Percentiles rank a stretch among this genome's conserved stretches.
Evolutionary conservation across 2,113 vertebrate genomes (phyloP).

Genomic region (Phaethon lepturus): DNA sequence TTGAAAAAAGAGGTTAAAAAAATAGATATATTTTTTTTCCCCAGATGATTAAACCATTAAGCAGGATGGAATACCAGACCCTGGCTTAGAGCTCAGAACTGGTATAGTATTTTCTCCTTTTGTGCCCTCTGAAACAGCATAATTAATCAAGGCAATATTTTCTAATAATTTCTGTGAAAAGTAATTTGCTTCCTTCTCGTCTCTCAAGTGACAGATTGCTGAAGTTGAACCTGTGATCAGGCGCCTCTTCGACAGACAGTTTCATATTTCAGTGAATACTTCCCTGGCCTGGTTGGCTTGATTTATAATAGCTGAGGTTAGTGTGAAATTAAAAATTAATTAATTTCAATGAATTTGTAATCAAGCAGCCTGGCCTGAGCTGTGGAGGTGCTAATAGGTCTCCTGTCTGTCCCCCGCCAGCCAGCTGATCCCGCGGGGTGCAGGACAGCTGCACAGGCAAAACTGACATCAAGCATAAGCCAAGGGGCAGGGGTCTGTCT

Average conservation of each 20-base stretch:
- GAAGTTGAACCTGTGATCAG: constrained; percentile 54
- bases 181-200: constrained; percentile 66
- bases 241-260: constrained; percentile 34
- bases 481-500: constrained; percentile 39
- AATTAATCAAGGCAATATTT: constrained; percentile 71
- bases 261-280: constrained; percentile 60
- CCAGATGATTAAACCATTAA: background rate
- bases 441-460: constrained; percentile 25
- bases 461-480: background rate
- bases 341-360: constrained; percentile 77
- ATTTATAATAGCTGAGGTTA: constrained; percentile 77
- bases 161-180: constrained; percentile 53
- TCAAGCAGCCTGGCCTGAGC: constrained; percentile 54
- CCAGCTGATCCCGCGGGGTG: constrained; percentile 52
- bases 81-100: background rate
- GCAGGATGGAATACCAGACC: background rate
- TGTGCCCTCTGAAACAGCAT: constrained; percentile 26
- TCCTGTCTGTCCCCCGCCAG: constrained; percentile 19
- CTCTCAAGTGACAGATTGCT: constrained; percentile 70
- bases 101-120: background rate
- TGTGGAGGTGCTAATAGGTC: constrained; percentile 68
- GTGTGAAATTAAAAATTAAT: constrained; percentile 82
- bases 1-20: background rate
- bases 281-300: constrained; percentile 58
- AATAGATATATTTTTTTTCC: no score